These are phyloP conservation scores for Scaptomyza tumidula DNA, from an alignment of 2,888 invertebrate species.

Conservation along the genomic window DNA sequence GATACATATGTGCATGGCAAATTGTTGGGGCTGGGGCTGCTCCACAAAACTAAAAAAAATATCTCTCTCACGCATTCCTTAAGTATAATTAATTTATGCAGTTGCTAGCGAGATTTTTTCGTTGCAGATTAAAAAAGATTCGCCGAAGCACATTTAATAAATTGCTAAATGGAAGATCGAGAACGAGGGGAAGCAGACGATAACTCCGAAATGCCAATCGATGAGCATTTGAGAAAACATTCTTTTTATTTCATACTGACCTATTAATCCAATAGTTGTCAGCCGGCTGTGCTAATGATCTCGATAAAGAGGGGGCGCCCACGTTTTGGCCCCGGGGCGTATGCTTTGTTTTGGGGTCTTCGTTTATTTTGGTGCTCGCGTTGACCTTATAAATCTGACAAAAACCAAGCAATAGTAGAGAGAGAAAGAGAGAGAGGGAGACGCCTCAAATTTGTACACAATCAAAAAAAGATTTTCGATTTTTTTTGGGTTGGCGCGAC, in stretches of 20 bases:
- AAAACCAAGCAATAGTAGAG: neutral
- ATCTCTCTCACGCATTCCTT: constrained; percentile 65
- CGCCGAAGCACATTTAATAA: constrained; percentile 60
- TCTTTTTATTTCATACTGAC: constrained; percentile 45
- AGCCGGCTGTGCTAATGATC: constrained; percentile 63
- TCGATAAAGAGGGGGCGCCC: constrained; percentile 50
- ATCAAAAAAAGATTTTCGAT: constrained; percentile 38
- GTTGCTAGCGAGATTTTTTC: constrained; percentile 61
- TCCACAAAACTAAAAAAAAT: constrained; percentile 47
- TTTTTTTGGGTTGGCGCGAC: constrained; percentile 46
- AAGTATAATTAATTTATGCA: constrained; percentile 75
- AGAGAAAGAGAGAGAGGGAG: neutral
- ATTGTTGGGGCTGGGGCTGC: constrained; percentile 47
- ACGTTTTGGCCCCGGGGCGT: constrained; percentile 57
- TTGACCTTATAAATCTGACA: constrained; percentile 75
- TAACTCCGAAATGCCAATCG: constrained; percentile 1
- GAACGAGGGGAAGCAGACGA: neutral
- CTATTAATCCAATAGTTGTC: constrained; percentile 70
- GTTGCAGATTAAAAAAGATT: constrained; percentile 68
- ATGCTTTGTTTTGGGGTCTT: constrained; percentile 5
- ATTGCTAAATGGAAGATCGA: constrained; percentile 38
- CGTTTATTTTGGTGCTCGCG: constrained; percentile 60
- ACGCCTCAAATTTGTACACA: constrained; percentile 50
- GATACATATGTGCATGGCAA: constrained; percentile 39
- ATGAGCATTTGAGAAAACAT: constrained; percentile 42